phyloP scores from a whole-genome alignment of 2,888 invertebrate genomes.

The Tyria jacobaeae region DNA sequence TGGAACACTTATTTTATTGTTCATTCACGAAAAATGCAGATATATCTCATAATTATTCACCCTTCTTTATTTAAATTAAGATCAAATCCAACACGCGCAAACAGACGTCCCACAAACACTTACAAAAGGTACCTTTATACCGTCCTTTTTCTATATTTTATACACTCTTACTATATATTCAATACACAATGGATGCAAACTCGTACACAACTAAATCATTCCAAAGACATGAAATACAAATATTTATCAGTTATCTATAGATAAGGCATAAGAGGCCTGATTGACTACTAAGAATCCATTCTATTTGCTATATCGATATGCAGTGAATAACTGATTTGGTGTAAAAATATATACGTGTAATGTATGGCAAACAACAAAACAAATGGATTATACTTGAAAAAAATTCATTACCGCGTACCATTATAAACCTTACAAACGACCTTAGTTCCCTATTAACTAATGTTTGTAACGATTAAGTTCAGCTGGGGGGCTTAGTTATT shows the following conservation, averaged over 20 bases:
- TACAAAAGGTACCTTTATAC: background rate
- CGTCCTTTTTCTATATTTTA: background rate
- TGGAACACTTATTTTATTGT: slow-evolving; percentile 39
- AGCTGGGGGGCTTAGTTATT: background rate
- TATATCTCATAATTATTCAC: slow-evolving; percentile 14
- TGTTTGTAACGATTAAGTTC: background rate
- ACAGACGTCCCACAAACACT: slow-evolving; percentile 3
- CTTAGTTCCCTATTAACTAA: background rate
- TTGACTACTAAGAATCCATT: slow-evolving; percentile 65
- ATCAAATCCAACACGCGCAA: background rate
- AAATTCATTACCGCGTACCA: no score
- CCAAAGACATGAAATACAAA: slow-evolving; percentile 69
- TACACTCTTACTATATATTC: background rate
- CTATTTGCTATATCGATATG: slow-evolving; percentile 8
- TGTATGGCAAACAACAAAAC: background rate
- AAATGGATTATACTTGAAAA: no score
- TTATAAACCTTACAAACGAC: background rate
- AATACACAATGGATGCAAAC: slow-evolving; percentile 9
- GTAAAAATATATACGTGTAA: slow-evolving; percentile 8
- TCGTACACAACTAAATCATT: slow-evolving; percentile 17
- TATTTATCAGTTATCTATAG: slow-evolving; percentile 57
- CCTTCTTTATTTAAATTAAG: slow-evolving; percentile 2
- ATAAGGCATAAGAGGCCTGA: slow-evolving; percentile 66
- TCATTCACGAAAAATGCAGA: slow-evolving; percentile 16
- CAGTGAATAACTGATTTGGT: slow-evolving; percentile 5